Conservation (phyloP, 2,888 invertebrate genomes). For the Latrodectus hesperus region DNA sequence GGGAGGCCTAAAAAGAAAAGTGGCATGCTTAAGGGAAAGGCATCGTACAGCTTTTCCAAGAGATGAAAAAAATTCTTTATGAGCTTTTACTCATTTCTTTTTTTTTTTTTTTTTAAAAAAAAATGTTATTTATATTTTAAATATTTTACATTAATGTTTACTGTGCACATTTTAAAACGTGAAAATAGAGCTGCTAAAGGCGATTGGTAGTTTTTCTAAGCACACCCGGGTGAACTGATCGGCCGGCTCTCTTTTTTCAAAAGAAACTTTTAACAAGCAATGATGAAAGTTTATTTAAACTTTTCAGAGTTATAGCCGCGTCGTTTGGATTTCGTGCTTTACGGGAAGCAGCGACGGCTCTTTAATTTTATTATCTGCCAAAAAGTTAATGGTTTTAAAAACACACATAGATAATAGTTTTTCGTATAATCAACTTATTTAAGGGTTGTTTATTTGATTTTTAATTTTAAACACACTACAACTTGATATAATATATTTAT, state of each 20-base stretch:
- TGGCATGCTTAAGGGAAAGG: neutral
- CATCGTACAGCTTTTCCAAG: neutral
- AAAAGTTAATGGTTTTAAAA: too few relatives aligned
- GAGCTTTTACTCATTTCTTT: slow-evolving; percentile 10
- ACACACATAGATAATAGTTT: too few relatives aligned
- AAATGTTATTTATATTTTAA: neutral
- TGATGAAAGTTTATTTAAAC: neutral
- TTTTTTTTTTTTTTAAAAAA: neutral
- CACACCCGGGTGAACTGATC: neutral
- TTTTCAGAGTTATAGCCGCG: neutral
- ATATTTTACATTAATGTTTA: neutral
- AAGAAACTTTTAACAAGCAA: neutral
- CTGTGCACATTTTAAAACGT: neutral
- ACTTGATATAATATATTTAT: too few relatives aligned
- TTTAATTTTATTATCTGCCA: too few relatives aligned
- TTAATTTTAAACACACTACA: too few relatives aligned
- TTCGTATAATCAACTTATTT: too few relatives aligned
- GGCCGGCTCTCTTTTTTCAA: neutral
- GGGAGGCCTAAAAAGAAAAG: neutral
- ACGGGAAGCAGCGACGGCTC: too few relatives aligned
- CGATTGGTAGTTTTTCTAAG: neutral
- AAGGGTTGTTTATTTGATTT: too few relatives aligned
- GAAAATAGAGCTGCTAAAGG: neutral
- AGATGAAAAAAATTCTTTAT: slow-evolving; percentile 22
- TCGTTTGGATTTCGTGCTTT: neutral